A percentile compares a stretch with the other conserved stretches of the same genome.
phyloP scores from a whole-genome alignment of 2,888 invertebrate species.

The Troides helena region DNA sequence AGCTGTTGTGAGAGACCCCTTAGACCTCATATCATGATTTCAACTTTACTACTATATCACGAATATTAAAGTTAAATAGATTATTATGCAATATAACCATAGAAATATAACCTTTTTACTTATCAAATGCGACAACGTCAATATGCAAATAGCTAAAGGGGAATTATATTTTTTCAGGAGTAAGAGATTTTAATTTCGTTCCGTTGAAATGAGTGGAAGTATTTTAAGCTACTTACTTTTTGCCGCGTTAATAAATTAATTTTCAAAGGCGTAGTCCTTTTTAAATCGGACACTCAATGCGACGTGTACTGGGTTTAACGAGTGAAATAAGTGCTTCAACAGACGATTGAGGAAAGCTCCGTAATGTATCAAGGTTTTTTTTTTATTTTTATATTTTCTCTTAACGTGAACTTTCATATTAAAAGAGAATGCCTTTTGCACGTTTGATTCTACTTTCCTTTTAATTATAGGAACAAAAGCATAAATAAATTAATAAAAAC shows the following conservation, averaged over 20 bases:
- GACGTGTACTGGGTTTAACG: conserved; percentile 16
- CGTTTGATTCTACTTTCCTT: no score
- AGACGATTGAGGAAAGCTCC: conserved; percentile 13
- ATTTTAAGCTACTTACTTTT: conserved; percentile 33
- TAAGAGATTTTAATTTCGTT: conserved; percentile 44
- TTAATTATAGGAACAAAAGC: no score
- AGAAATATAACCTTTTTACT: no score
- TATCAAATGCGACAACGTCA: conserved; percentile 17
- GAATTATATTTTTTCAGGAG: conserved; percentile 42
- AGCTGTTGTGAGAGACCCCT: no score
- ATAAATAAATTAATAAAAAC: no score
- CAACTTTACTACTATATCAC: no score
- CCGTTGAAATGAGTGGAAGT: conserved; percentile 36
- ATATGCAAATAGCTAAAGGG: conserved; percentile 38
- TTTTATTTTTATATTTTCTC: background rate
- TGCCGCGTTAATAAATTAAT: conserved; percentile 29
- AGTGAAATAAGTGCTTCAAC: conserved; percentile 18
- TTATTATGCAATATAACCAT: no score
- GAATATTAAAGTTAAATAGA: no score
- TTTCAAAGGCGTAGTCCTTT: conserved; percentile 15
- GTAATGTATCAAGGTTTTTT: background rate
- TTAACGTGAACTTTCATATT: background rate
- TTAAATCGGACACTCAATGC: conserved; percentile 18
- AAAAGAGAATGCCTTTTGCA: no score
- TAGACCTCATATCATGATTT: no score